These are phyloP conservation scores for Rousettus madagascariensis DNA, from an alignment of 2,797 vertebrate genomes.

Conservation along the genomic window DNA sequence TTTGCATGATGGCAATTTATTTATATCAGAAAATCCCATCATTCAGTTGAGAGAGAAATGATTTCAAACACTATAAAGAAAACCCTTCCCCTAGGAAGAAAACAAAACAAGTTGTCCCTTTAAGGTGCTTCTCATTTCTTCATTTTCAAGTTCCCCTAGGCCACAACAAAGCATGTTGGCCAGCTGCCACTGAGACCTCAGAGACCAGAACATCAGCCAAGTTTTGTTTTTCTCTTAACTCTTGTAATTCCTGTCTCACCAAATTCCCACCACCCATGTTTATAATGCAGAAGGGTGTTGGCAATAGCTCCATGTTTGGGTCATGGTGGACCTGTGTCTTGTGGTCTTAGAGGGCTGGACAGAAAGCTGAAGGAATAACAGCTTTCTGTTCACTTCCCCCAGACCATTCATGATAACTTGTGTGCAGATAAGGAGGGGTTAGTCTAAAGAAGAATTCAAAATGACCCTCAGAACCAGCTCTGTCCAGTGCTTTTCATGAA, in stretches of 20 bases:
- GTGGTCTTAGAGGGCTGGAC: background rate
- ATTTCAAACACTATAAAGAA: conserved; percentile 2
- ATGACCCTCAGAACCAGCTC: background rate
- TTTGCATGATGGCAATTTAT: background rate
- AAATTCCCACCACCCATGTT: background rate
- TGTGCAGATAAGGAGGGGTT: too few relatives aligned
- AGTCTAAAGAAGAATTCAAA: background rate
- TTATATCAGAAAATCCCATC: conserved; percentile 26
- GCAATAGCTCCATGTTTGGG: background rate
- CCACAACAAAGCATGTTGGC: conserved; percentile 4
- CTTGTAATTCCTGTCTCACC: background rate
- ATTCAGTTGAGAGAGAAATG: background rate
- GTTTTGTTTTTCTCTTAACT: conserved; percentile 50
- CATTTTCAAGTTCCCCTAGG: background rate
- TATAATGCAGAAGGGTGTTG: background rate
- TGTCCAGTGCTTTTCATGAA: background rate
- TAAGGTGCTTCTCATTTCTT: conserved; percentile 40
- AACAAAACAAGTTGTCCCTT: background rate
- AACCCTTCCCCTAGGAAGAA: background rate
- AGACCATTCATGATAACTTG: background rate
- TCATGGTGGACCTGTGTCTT: background rate
- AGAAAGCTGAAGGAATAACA: background rate
- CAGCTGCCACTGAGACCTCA: background rate
- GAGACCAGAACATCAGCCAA: background rate
- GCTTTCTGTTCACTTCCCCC: background rate